phyloP scores from a whole-genome alignment of 2,113 vertebrate genomes.

The Notothenia rossii region DNA sequence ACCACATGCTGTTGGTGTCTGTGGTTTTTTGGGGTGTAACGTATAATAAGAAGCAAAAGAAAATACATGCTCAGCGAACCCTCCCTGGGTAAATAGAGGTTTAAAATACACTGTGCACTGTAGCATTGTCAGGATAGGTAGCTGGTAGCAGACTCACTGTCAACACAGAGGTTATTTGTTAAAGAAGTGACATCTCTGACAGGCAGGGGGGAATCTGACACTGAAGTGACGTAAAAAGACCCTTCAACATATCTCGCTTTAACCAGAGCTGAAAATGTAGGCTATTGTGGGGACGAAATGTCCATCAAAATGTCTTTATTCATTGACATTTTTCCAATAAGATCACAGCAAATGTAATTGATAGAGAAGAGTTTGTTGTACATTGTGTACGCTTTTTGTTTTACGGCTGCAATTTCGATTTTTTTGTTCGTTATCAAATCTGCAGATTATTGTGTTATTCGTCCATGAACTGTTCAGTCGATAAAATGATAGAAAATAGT shows the following conservation, averaged over 20 bases:
- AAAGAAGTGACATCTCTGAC: conserved; percentile 12
- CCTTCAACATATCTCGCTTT: neutral
- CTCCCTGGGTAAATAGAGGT: conserved; percentile 42
- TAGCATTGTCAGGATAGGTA: conserved; percentile 14
- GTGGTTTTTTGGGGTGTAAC: conserved; percentile 37
- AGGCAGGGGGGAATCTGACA: neutral
- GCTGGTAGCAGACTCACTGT: conserved; percentile 6
- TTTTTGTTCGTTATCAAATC: no score
- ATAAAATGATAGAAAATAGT: no score
- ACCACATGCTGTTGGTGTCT: neutral
- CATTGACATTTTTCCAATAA: neutral
- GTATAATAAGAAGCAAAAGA: conserved; percentile 6
- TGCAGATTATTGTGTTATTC: no score
- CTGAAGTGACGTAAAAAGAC: neutral
- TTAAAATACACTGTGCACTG: neutral
- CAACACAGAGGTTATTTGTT: neutral
- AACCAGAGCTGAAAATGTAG: neutral
- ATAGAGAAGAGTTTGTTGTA: no score
- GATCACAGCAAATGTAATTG: neutral
- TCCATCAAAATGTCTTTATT: no score
- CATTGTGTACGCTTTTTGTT: no score
- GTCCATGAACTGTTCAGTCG: no score
- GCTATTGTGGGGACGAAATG: neutral
- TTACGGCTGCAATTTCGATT: no score
- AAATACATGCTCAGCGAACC: conserved; percentile 15